Evolutionary conservation across 2,797 vertebrate genomes (phyloP), one percentile per base, ranked within the genome.

Genomic region (Peromyscus aztecus): DNA sequence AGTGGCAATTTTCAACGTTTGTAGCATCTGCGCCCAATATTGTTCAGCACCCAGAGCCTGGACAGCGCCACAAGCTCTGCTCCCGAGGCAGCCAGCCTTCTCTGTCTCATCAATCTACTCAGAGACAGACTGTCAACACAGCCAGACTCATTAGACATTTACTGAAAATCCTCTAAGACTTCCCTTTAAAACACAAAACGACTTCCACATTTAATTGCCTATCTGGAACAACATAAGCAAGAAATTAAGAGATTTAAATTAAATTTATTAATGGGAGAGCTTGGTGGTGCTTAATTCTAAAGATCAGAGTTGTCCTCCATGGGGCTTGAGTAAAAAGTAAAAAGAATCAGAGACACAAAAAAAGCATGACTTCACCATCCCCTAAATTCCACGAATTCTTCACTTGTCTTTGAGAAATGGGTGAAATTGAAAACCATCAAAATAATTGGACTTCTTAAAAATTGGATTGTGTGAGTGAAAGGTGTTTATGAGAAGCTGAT

Each of bases 401-500:
- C 94, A 85, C 59, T 81, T n/a, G 69, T 93, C 90, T 82, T 97
- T 92, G 92, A 97, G 93, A 83, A 97, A 92, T 94, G 98, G 94
- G 95, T 89, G 95, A 97, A 97, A 95, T 92, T 98, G 95, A 95
- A 97, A 97, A 97, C 97, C 75, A 97, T 98, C 98, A 98, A 97
- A 97, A 98, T 98, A 97, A 98, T 95, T 98, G 85, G 94, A 94
- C 98, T 96, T 97, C 97, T 97, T 97, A 97, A 98, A 97, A 97
- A 97, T 83, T 97, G 92, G 78, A 97, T 94, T 96, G 97, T 89
- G 97, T 98, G 97, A 98, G 98, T 98, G 98, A 98, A 97, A 98
- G 97, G 97, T 98, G 98, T 98, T 99, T 98, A 98, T 99, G 98
- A 98, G 98, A 98, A 99, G 98, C 98, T 98, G 98, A 99, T 99